Base-by-base conservation (phyloP, 2,888 invertebrate species). In the Nomada fucata region DNA sequence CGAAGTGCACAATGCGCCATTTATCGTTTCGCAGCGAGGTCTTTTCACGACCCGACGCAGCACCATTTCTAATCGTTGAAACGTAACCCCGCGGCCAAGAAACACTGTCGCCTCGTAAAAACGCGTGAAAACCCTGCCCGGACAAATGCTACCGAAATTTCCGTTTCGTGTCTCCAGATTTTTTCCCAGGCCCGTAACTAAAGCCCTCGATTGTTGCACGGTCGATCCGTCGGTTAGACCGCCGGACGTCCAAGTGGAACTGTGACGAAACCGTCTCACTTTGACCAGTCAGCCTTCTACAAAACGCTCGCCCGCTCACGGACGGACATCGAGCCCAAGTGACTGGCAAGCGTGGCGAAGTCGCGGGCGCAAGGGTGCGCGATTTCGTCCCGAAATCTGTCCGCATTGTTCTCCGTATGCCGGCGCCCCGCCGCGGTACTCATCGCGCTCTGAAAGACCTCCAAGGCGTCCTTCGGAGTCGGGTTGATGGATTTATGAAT, bases 401-500 rank as follows among this genome's bases (percentile, higher is more conserved):
- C 13, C 55, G 76, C 79, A 87, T 88, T 87, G 88, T 88, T 88
- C 87, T 72, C 79, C 50, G 59, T 29, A 18, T 59, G 13, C 23
- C 9, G 88, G 84, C 90, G 80, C 86, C 90, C 90, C 80, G 88
- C 79, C 68, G 90, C 76, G 91, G 86, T 87, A 85, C 90, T 91
- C 90, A 90, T 91, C 91, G 90, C 84, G 73, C 81, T 85, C 81
- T 79, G 83, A 83, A 81, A 74, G 76, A 74, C 79, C 79, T 76
- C n/a, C 74, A 71, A 76, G 76, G 61, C 70, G 59, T 77, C 75
- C 70, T 64, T 80, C 65, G 74, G 52, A 65, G 52, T 11, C 70
- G 10, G 29, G 26, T 64, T 55, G 90, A 89, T 86, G 89, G 91
- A 91, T 91, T 91, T 91, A 91, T 90, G 89, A 85, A 84, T 90